Evolutionary conservation across 2,113 vertebrate species (phyloP).

Genomic region (Pipra filicauda): DNA sequence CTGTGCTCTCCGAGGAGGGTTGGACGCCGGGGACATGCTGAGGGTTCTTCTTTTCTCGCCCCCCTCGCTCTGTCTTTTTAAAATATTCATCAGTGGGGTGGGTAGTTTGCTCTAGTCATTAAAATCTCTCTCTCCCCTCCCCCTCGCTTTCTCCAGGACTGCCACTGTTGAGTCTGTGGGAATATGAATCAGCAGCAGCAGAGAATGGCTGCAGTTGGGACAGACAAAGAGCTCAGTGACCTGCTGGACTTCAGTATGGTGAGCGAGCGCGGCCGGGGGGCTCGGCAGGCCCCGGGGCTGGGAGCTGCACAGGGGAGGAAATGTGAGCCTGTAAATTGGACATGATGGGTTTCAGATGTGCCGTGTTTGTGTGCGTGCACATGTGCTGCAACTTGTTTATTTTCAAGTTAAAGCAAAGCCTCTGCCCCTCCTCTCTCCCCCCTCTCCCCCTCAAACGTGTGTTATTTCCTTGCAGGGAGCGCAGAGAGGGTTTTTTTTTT

Average conservation of each 20-base stretch:
- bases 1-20: background rate
- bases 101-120: slow-evolving; percentile 55
- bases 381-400: slow-evolving; percentile 65
- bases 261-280: slow-evolving; percentile 65
- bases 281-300: background rate
- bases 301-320: slow-evolving; percentile 28
- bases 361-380: slow-evolving; percentile 49
- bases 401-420: slow-evolving; percentile 41
- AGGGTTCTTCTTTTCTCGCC: background rate
- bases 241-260: slow-evolving; percentile 99
- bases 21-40: background rate
- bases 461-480: background rate
- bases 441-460: background rate
- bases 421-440: background rate
- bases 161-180: slow-evolving; percentile 79
- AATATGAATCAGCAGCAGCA: slow-evolving; percentile 96
- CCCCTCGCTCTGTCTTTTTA: background rate
- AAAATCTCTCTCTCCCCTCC: slow-evolving; percentile 39
- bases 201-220: slow-evolving; percentile 97
- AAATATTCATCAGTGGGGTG: slow-evolving; percentile 51
- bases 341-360: slow-evolving; percentile 55
- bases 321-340: slow-evolving; percentile 49
- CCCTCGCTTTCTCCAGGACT: slow-evolving; percentile 78
- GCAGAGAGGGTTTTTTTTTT: background rate
- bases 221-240: slow-evolving; percentile 98